Base-by-base conservation (phyloP, 2,888 invertebrate species). In the Erebia ligea region DNA sequence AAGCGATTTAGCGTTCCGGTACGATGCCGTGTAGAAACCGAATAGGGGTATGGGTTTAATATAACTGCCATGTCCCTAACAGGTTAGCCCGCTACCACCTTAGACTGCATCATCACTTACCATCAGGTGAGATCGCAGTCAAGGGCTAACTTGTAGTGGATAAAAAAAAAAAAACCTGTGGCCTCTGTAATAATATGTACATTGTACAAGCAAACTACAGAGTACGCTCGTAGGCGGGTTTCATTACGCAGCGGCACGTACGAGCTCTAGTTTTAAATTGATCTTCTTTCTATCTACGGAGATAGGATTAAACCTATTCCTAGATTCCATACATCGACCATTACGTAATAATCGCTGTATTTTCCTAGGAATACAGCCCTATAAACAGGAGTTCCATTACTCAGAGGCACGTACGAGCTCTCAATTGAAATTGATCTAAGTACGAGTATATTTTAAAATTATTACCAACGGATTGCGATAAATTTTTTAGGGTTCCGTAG, bases 201-300 rank as follows among this genome's bases (percentile, higher is more conserved):
- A 48, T 48, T 13, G 48, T 62, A 42, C 34, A 34, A 34, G 34
- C 34, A 50, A 13, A n/a, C 50, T 50, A 50, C 15, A 52, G 13
- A 45, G 19, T 45, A 45, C 45, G 0, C 13, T 42, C 25, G 64
- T 67, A 69, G 72, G 64, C 69, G 69, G 64, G 69, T 69, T 68
- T 72, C 71, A 70, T 73, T 73, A 73, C 69, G 69, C 64, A 56
- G 52, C 67, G 72, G 71, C 73, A 73, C 73, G 73, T 71, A 71
- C 73, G 66, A 40, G 65, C 42, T 45, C 17, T 56, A 62, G 40
- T 62, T 66, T 59, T 52, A 69, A 65, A 67, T 73, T 64, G 73
- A 67, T 73, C 71, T 69, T 69, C 67, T 71, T 71, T 68, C 68
- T 65, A 70, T 66, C 62, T 62, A 52, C 61, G 42, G 61, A 65